Percentiles rank a stretch among this genome's conserved stretches.
Evolutionary conservation across 1,140 invertebrate species (phyloP).

Genomic region (Asbolus verrucosus): DNA sequence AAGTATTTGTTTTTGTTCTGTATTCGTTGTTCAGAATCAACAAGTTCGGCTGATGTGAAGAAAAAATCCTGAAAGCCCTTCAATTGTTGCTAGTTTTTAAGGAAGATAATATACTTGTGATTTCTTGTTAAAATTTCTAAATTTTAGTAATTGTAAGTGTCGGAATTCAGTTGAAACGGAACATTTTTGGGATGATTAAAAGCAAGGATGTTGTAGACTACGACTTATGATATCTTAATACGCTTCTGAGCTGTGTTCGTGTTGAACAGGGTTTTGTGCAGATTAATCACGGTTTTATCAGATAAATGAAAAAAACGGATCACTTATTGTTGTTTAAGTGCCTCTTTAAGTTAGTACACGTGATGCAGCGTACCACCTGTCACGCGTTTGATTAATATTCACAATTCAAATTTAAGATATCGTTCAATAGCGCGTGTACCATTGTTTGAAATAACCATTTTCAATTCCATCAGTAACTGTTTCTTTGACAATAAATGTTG

Average conservation of each 20-base stretch:
- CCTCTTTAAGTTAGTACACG: slow-evolving; percentile 37
- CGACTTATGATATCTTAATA: slow-evolving; percentile 51
- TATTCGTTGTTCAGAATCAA: too few relatives aligned
- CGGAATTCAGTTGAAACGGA: slow-evolving; percentile 25
- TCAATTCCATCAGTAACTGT: background rate
- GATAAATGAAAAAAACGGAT: background rate
- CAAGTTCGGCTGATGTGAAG: too few relatives aligned
- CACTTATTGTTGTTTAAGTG: slow-evolving; percentile 40
- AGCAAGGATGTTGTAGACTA: slow-evolving; percentile 40
- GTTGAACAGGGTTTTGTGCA: slow-evolving; percentile 55
- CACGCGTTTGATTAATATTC: too few relatives aligned
- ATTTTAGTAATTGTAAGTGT: slow-evolving; percentile 45
- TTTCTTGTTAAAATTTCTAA: slow-evolving; percentile 46
- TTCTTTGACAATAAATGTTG: slow-evolving; percentile 31
- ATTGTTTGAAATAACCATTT: background rate
- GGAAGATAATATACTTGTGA: slow-evolving; percentile 40
- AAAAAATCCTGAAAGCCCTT: slow-evolving; percentile 27
- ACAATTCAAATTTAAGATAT: too few relatives aligned
- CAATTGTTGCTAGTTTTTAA: slow-evolving; percentile 28
- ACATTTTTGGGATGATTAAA: slow-evolving; percentile 30
- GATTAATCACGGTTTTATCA: slow-evolving; percentile 45
- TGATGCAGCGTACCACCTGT: background rate
- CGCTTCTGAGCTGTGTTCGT: slow-evolving; percentile 57
- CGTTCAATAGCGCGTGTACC: background rate
- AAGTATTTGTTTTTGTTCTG: too few relatives aligned